Base-by-base conservation (phyloP, 2,888 invertebrate genomes). In the Heliconius hortense region DNA sequence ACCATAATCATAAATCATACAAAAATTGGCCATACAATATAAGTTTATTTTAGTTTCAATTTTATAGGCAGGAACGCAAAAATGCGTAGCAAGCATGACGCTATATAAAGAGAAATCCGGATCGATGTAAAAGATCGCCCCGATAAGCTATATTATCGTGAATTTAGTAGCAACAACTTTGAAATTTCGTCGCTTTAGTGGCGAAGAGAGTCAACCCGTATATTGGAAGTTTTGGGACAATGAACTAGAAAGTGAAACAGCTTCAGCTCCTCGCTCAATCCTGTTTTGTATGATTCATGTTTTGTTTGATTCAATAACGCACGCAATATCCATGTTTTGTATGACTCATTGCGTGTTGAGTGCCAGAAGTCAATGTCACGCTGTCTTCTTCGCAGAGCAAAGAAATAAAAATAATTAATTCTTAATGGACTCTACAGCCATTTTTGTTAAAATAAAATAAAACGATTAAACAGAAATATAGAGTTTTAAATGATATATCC, bases 141-240 rank as follows among this genome's bases (percentile, higher is more conserved):
- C 84, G 91, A 92, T 91, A 92, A 90, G 89, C 84, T 84, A 88
- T 86, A 89, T 91, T 91, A 91, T 86, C 86, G 88, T 87, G 85
- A 87, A 90, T 88, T 89, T 85, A 81, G 86, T 88, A 87, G 90
- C 90, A 86, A 88, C 85, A 81, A 79, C 83, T 86, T 83, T 86
- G 86, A 86, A 56, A 56, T 56, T 56, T 56, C 56, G n/a, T n/a
- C n/a, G 56, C n/a, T n/a, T 56, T 56, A n/a, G 3, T 4, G 56
- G 56, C n/a, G n/a, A 56, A 56, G 56, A 56, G n/a, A 56, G n/a
- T 56, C n/a, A 56, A 56, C 56, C 56, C 56, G 4, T 10, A n/a
- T 56, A n/a, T 56, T 56, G 21, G 3, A n/a, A n/a, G 21, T 56
- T 56, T 56, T 3, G n/a, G 10, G 10, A n/a, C n/a, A 56, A n/a